Conservation (phyloP, 53 echinoderm and acorn worm genomes). For the Mesocentrotus franciscanus region DNA sequence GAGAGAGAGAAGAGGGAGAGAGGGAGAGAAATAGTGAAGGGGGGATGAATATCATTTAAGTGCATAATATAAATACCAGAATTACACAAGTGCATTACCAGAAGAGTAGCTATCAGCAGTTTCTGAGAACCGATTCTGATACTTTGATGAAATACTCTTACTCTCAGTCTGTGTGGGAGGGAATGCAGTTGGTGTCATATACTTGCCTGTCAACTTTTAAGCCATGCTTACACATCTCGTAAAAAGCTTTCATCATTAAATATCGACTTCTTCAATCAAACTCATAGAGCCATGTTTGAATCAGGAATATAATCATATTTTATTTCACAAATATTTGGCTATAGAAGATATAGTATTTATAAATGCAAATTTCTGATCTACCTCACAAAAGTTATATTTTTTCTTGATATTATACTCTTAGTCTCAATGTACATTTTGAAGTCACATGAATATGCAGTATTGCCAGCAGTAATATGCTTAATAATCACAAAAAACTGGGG, state of each 20-base stretch:
- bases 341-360: slow-evolving; percentile 64
- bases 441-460: slow-evolving; percentile 45
- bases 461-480: not conserved
- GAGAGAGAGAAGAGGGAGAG: no score
- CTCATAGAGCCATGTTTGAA: not conserved
- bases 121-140: no score
- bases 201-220: not conserved
- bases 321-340: slow-evolving; percentile 45
- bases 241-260: not conserved
- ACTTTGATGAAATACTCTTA: not conserved
- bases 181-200: not conserved
- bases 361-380: slow-evolving; percentile 61
- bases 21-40: no score
- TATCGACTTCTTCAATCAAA: not conserved
- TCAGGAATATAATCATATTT: slow-evolving; percentile 32
- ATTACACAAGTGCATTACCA: no score
- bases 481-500: not conserved
- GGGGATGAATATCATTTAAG: no score
- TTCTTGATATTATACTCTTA: slow-evolving; percentile 38
- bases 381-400: slow-evolving; percentile 59
- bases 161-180: not conserved
- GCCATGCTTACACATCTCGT: not conserved
- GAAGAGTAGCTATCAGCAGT: no score
- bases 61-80: no score
- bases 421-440: not conserved